Evolutionary conservation across 2,888 invertebrate genomes (phyloP).

Genomic region (Esperia sulphurella): DNA sequence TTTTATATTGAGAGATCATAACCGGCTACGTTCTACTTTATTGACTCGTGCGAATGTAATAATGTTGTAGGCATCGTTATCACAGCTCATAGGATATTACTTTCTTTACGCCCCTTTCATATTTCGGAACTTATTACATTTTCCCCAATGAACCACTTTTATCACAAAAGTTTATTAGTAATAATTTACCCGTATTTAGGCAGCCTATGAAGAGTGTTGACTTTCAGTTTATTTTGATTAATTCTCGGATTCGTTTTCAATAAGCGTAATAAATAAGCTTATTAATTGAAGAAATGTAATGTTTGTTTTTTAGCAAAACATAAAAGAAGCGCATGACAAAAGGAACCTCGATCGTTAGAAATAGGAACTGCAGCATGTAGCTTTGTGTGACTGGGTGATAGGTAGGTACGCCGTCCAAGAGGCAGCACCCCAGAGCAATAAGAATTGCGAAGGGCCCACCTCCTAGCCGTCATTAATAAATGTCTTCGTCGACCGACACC

Average conservation of each 20-base stretch:
- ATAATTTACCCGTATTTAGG: slow-evolving; percentile 3
- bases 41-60: slow-evolving; percentile 37
- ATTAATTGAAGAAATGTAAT: background rate
- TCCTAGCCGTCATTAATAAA: slow-evolving; percentile 27
- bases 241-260: background rate
- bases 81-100: slow-evolving; percentile 20
- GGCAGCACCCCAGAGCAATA: slow-evolving; percentile 1
- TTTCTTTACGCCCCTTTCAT: slow-evolving; percentile 20
- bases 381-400: background rate
- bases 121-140: slow-evolving; percentile 19
- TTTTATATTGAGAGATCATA: slow-evolving; percentile 25
- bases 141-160: slow-evolving; percentile 10
- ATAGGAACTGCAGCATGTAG: slow-evolving; percentile 8
- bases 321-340: background rate
- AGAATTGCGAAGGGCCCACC: slow-evolving; percentile 13
- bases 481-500: slow-evolving; percentile 26
- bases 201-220: background rate
- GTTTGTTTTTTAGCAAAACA: no score
- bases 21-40: slow-evolving; percentile 24
- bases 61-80: slow-evolving; percentile 25
- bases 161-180: slow-evolving; percentile 13
- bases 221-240: background rate
- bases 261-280: background rate
- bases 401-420: background rate
- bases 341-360: slow-evolving; percentile 13